phyloP scores from a whole-genome alignment of 2,888 invertebrate species.

The Unio delphinus region DNA sequence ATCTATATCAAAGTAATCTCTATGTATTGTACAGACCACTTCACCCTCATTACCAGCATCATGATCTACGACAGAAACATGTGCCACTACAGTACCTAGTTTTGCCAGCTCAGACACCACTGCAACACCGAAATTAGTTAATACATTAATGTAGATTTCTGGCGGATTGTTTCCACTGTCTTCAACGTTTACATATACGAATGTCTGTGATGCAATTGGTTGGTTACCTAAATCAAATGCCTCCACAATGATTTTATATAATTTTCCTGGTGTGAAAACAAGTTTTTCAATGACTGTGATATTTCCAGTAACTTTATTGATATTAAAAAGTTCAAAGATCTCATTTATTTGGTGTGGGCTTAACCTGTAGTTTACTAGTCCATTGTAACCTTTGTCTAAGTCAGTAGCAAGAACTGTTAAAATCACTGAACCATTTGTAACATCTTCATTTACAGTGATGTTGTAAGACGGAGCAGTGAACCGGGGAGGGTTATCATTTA shows the following conservation, averaged over 20 bases:
- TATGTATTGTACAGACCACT: conserved; percentile 69
- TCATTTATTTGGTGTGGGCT: conserved; percentile 45
- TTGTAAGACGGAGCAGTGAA: conserved; percentile 38
- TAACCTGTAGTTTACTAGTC: conserved; percentile 72
- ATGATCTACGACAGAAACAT: conserved; percentile 52
- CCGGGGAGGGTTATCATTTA: conserved; percentile 49
- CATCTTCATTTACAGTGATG: conserved; percentile 38
- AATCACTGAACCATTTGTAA: conserved; percentile 25
- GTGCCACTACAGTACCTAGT: conserved; percentile 56
- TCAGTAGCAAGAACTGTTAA: conserved; percentile 83
- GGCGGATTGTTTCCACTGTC: conserved; percentile 94
- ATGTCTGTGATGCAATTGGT: conserved; percentile 47
- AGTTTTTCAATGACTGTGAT: conserved; percentile 46
- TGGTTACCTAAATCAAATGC: conserved; percentile 51
- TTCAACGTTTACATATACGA: conserved; percentile 76
- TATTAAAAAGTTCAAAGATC: conserved; percentile 44
- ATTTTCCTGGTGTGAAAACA: conserved; percentile 43
- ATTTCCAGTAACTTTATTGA: conserved; percentile 48
- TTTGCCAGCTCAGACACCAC: conserved; percentile 52
- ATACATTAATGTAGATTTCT: conserved; percentile 70
- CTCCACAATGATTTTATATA: conserved; percentile 50
- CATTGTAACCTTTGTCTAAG: conserved; percentile 86
- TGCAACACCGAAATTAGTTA: conserved; percentile 36
- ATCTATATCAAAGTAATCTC: conserved; percentile 47
- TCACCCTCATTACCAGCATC: conserved; percentile 57